Evolutionary conservation across 2,113 vertebrate species (phyloP), one percentile per base, ranked within the genome.

Genomic region (Macquaria ambigua): DNA sequence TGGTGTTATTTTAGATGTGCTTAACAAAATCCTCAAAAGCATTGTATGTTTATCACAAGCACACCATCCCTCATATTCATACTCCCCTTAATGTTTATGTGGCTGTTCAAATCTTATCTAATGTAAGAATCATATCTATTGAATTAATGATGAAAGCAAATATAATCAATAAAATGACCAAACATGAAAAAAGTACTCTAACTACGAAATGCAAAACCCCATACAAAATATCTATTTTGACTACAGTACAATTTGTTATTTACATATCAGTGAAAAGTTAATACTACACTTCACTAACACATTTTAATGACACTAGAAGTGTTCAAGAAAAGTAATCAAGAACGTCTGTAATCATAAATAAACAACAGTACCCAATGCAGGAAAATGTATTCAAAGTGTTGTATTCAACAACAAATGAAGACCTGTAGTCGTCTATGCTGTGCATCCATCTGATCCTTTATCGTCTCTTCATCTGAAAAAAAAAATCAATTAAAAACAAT

Each of bases 401-500:
- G 4, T 12, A 48, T 48, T 37, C 1, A 31, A 31, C 28, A 31
- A 31, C 1, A 68, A 74, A 74, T 28, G 18, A 34, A 34, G 21
- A 61, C 21, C 21, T 79, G 52, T 10, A 20, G 55, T 41, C 0
- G 3, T 74, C 28, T 20, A 2, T 63, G 23, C 21, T 48, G 7
- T 55, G 10, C 25, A 62, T 79, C 56, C 21, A 16, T 39, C 25
- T 64, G 58, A 28, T 64, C 28, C 50, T 39, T 58, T 37, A 86
- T 15, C 25, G 21, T 59, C 6, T 67, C 77, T 90, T 90, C 75
- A 87, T 74, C 84, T 90, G 46, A 16, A 84, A 84, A 58, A 62
- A 78, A 0, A 15, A 67, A 70, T 52, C 5, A 73, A 53, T 53
- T 23, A 20, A 55, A 55, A 62, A 41, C 4, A 18, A 31, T 21